Evolutionary conservation across 2,113 vertebrate genomes (phyloP).

Genomic region (Limanda limanda): DNA sequence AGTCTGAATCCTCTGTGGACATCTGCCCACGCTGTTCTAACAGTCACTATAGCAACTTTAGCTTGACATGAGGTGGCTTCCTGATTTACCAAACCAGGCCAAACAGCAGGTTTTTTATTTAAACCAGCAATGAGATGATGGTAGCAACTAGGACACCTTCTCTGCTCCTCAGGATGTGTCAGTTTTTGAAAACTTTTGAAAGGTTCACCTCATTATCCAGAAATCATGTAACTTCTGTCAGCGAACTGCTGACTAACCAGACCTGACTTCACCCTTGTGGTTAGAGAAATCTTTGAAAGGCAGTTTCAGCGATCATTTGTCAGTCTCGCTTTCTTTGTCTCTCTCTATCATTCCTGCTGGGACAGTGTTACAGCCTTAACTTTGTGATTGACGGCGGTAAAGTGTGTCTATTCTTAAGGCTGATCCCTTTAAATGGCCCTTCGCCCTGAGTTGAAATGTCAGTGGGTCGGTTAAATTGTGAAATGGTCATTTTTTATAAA

Average conservation of each 20-base stretch:
- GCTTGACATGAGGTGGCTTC: too few species aligned
- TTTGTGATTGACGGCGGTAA: slow-evolving; percentile 11
- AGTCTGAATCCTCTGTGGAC: slow-evolving; percentile 22
- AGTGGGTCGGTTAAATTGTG: slow-evolving; percentile 10
- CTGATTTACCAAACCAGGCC: slow-evolving; percentile 1
- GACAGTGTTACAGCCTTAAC: slow-evolving; percentile 5
- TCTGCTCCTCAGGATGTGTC: slow-evolving; percentile 20
- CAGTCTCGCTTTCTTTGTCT: slow-evolving; percentile 7
- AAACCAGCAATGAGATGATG: slow-evolving; percentile 2
- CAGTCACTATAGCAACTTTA: slow-evolving; percentile 11
- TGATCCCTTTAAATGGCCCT: slow-evolving; percentile 11
- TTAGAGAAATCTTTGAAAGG: slow-evolving; percentile 17
- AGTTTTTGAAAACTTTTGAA: slow-evolving; percentile 21
- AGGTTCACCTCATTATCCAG: slow-evolving; percentile 50
- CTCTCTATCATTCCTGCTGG: not conserved
- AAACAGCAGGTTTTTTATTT: slow-evolving; percentile 23
- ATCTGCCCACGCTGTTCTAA: slow-evolving; percentile 14
- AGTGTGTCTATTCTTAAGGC: slow-evolving; percentile 5
- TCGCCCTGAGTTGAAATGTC: slow-evolving; percentile 35
- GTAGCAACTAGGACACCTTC: slow-evolving; percentile 1
- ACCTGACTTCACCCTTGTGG: slow-evolving; percentile 14
- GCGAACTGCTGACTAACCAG: slow-evolving; percentile 38
- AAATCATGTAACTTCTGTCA: slow-evolving; percentile 28
- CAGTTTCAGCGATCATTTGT: slow-evolving; percentile 23
- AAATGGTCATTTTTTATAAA: slow-evolving; percentile 13